These are phyloP conservation scores for Dipodomys merriami DNA, from an alignment of 2,113 vertebrate genomes.

Conservation along the genomic window DNA sequence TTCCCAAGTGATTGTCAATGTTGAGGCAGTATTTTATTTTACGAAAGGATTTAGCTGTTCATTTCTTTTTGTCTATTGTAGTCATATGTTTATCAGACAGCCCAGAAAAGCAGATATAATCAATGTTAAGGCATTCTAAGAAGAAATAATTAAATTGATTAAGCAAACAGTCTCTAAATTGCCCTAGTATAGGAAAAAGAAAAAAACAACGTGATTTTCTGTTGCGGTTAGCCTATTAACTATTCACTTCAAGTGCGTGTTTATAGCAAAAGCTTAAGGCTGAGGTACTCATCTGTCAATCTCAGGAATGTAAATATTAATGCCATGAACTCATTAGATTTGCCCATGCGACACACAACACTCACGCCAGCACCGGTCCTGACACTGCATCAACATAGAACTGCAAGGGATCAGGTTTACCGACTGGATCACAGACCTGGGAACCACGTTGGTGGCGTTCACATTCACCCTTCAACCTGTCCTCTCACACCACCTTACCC, in stretches of 20 bases:
- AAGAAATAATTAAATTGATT: background rate
- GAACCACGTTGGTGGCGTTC: background rate
- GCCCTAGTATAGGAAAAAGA: constrained; percentile 29
- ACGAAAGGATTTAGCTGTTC: constrained; percentile 30
- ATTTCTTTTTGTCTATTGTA: background rate
- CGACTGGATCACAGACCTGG: background rate
- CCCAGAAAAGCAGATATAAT: constrained; percentile 31
- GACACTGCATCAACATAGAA: background rate
- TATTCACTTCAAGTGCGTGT: background rate
- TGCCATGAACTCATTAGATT: background rate
- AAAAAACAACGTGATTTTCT: constrained; percentile 54
- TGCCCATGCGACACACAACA: background rate
- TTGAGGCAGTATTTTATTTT: constrained; percentile 52
- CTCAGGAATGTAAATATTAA: background rate
- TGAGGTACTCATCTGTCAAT: background rate
- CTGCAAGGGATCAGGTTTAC: background rate
- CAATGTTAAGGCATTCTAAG: constrained; percentile 28
- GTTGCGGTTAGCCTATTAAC: constrained; percentile 22
- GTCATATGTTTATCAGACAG: constrained; percentile 3
- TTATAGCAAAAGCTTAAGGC: constrained; percentile 2
- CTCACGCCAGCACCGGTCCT: background rate
- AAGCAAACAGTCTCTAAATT: constrained; percentile 20
- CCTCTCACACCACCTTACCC: no score
- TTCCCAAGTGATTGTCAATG: constrained; percentile 45
- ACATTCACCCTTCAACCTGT: background rate